Conservation (phyloP, 2,797 vertebrate species). For the Otolemur crassicaudatus region DNA sequence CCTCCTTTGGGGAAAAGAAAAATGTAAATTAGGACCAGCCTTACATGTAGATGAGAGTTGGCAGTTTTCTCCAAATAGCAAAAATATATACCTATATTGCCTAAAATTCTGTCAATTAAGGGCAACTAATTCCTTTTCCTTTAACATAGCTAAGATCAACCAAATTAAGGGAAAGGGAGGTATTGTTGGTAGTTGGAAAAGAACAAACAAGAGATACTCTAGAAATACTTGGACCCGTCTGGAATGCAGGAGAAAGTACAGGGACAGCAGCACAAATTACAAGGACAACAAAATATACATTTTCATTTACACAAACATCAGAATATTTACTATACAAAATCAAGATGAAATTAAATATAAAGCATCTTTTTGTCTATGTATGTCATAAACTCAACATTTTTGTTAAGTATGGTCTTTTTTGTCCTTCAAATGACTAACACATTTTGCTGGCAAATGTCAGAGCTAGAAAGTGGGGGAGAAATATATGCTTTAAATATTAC, state of each 20-base stretch:
- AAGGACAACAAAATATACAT: background rate
- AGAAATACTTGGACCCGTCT: background rate
- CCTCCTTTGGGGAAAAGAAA: conserved; percentile 62
- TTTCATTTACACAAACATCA: background rate
- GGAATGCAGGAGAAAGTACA: background rate
- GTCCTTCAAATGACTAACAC: background rate
- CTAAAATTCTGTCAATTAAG: background rate
- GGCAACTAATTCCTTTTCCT: background rate
- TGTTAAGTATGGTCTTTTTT: background rate
- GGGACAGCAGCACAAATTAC: background rate
- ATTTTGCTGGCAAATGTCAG: background rate
- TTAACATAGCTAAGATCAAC: background rate
- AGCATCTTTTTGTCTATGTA: background rate
- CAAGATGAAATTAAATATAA: background rate
- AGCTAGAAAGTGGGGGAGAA: background rate
- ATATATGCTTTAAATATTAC: background rate
- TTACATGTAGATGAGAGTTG: background rate
- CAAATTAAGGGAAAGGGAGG: background rate
- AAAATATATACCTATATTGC: background rate
- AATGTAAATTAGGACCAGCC: background rate
- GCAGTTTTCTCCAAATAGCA: background rate
- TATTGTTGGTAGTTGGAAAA: background rate
- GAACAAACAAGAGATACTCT: background rate
- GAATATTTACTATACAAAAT: conserved; percentile 1
- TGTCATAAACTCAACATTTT: background rate